phyloP scores from a whole-genome alignment of 2,888 invertebrate genomes.

The Cabera pusaria region DNA sequence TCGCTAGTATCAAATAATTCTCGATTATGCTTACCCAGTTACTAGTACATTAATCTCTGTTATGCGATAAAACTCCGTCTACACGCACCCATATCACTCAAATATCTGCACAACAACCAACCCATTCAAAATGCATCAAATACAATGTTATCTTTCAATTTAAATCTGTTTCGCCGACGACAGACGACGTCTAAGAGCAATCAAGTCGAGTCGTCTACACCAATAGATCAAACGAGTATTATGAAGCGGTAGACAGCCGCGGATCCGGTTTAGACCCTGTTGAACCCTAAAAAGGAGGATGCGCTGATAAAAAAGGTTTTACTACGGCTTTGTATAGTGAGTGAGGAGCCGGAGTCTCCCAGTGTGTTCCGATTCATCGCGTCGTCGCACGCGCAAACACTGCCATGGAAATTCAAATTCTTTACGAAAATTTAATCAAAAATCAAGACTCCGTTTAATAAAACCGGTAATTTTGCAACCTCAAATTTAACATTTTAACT shows the following conservation, averaged over 20 bases:
- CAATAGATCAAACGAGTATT: slow-evolving; percentile 18
- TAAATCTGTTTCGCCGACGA: neutral
- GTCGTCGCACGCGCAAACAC: slow-evolving; percentile 34
- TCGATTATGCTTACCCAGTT: no score
- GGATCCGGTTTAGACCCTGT: slow-evolving; percentile 38
- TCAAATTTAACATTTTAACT: no score
- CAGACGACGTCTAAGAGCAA: slow-evolving; percentile 7
- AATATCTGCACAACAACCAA: slow-evolving; percentile 1
- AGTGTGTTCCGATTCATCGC: slow-evolving; percentile 53
- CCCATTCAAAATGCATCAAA: no score
- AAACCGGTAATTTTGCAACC: no score
- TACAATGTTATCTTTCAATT: slow-evolving; percentile 15
- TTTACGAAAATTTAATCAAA: slow-evolving; percentile 8
- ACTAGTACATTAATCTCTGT: no score
- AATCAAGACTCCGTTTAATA: no score
- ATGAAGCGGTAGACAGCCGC: slow-evolving; percentile 1
- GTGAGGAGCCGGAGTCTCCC: slow-evolving; percentile 37
- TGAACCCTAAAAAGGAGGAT: slow-evolving; percentile 61
- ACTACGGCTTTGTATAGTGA: slow-evolving; percentile 36
- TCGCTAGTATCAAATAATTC: no score
- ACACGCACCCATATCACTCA: neutral
- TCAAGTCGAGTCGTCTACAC: slow-evolving; percentile 12
- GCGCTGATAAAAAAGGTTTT: slow-evolving; percentile 48
- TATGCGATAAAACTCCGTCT: no score
- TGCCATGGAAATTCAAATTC: slow-evolving; percentile 33